Conservation (phyloP, 2,888 invertebrate species). For the Parascotia fuliginaria region DNA sequence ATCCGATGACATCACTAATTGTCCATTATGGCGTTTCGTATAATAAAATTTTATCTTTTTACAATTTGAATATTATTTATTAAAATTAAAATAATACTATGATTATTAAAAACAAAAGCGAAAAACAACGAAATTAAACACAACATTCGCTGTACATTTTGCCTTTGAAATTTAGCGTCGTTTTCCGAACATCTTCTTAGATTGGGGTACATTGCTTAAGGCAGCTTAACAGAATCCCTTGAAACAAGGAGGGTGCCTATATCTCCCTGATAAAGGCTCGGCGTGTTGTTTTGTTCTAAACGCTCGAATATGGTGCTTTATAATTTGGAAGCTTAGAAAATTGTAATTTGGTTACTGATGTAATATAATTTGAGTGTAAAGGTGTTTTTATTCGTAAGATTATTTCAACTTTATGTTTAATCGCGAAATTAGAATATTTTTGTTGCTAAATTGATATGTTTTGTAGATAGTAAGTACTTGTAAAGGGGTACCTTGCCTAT, state of each 20-base stretch:
- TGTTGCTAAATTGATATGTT: background rate
- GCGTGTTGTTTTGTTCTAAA: slow-evolving; percentile 28
- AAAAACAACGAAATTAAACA: slow-evolving; percentile 12
- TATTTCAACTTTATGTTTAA: slow-evolving; percentile 4
- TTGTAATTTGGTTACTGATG: slow-evolving; percentile 31
- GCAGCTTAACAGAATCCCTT: slow-evolving; percentile 49
- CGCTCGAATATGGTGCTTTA: slow-evolving; percentile 16
- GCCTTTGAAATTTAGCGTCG: slow-evolving; percentile 28
- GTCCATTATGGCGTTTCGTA: no score
- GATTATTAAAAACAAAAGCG: background rate
- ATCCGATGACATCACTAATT: no score
- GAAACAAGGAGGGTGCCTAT: slow-evolving; percentile 32
- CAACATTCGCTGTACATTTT: slow-evolving; percentile 5
- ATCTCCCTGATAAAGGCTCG: slow-evolving; percentile 34
- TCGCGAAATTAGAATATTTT: background rate
- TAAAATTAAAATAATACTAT: background rate
- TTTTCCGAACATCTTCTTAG: slow-evolving; percentile 39
- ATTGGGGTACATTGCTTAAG: slow-evolving; percentile 54
- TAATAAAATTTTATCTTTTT: no score
- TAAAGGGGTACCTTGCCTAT: background rate
- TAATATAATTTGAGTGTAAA: slow-evolving; percentile 8
- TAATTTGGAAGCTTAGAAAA: slow-evolving; percentile 35
- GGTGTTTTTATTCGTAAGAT: slow-evolving; percentile 12
- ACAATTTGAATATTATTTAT: no score
- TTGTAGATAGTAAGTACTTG: background rate